phyloP scores from a whole-genome alignment of 2,113 vertebrate genomes.

The Hemibagrus wyckioides region DNA sequence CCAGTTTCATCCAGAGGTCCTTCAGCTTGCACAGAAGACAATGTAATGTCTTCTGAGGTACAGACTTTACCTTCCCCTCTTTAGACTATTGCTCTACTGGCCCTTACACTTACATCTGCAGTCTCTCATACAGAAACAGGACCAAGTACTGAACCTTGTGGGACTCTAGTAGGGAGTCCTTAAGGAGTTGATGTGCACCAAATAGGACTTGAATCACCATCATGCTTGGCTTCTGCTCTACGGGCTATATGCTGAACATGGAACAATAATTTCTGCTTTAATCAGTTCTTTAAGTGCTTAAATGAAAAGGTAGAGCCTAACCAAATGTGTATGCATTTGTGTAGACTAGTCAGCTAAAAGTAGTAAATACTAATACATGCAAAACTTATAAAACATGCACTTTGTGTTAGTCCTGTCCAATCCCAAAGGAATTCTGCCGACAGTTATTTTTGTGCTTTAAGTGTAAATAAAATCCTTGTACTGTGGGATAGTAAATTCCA shows the following conservation, averaged over 20 bases:
- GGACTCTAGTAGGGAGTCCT: not conserved
- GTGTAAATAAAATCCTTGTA: not conserved
- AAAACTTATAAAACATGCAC: too few species aligned
- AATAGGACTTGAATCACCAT: not conserved
- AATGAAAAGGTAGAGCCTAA: not conserved
- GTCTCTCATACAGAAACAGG: not conserved
- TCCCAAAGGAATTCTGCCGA: not conserved
- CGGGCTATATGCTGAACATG: not conserved
- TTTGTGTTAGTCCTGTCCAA: not conserved
- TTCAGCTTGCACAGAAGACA: not conserved
- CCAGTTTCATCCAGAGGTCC: not conserved
- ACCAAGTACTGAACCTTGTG: not conserved
- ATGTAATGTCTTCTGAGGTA: not conserved
- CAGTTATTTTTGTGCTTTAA: not conserved
- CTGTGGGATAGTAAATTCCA: not conserved
- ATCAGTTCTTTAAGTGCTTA: too few species aligned
- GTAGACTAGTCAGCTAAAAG: not conserved
- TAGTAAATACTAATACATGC: too few species aligned
- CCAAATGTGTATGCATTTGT: not conserved
- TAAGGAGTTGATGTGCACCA: not conserved
- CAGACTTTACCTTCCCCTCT: not conserved
- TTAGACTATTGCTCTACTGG: not conserved
- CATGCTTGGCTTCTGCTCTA: not conserved
- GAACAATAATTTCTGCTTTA: not conserved
- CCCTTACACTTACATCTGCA: not conserved